Evolutionary conservation across 1,140 invertebrate species (phyloP), one percentile per base, ranked within the genome.

Genomic region (Platyura marginata): DNA sequence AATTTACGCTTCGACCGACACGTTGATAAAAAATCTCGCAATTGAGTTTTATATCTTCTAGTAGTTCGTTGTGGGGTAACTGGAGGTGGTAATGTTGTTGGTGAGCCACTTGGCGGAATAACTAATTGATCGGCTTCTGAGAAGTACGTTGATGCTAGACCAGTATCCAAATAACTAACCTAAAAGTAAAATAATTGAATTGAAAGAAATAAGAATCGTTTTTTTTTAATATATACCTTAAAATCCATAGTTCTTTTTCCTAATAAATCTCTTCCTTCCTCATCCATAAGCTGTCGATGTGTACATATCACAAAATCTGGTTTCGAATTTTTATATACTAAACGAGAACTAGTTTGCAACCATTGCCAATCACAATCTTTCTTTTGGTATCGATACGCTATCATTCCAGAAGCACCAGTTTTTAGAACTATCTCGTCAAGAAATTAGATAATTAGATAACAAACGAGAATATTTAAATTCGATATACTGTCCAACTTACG

Each of bases 311-410:
- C 91, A 63, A 95, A 97, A 61, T 98, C 94, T 2, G 94, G 92
- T 65, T 98, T 98, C 47, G 92, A 96, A 65, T 97, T 98, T 66
- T 98, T 99, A 66, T 97, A 97, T 23, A 97, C 90, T 38, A 98
- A 72, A 52, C 92, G 72, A 4, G 93, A 95, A 50, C 89, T 94
- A 10, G 92, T 96, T 67, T 98, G 95, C 20, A 98, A 65, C 93
- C 93, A 98, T 63, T 98, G 85, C 92, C 92, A 97, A 47, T 83
- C 79, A 3, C 81, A 79, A 35, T 93, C 84, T 63, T 95, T 94
- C 36, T 85, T 92, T 62, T 90, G 81, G 56, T 93, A 84, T 53
- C 94, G 77, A 57, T 98, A 98, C 37, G 94, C 93, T 52, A 98
- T 96, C 77, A 99, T 85, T 4, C 93, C 93, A 19, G 91, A 95